Base-by-base conservation (phyloP, 1,140 invertebrate species). In the Bombyx mandarina region DNA sequence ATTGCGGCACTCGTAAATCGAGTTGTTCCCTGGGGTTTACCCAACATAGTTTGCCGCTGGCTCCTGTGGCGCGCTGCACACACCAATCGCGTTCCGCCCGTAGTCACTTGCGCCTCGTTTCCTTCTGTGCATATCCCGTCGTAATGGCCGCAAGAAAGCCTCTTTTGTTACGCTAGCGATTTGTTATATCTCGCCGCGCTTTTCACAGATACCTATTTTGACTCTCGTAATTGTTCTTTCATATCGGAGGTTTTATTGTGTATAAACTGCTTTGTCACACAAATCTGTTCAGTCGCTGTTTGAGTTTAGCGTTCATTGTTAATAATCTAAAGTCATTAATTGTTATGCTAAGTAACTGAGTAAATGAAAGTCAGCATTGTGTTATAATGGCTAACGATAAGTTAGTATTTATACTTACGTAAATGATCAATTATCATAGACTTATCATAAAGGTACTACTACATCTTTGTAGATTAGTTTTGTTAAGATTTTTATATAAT, bases 1-100 rank as follows among this genome's bases (percentile, higher is more conserved):
- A 83, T 89, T 78, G 82, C 89, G 74, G 88, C 86, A 77, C 81
- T 86, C 68, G 86, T 89, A 82, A 88, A 83, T 86, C 82, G 68
- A 67, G 64, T 63, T 65, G n/a, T 68, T 79, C 77, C 73, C 79
- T 56, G 22, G 79, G 81, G 78, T 67, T 73, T 48, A 68, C 71
- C 60, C 77, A 68, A 65, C 26, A 35, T 35, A 35, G 26, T 35
- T 35, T 35, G 26, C 71, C 67, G 55, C 74, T 68, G 59, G 64
- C 82, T 47, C 74, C 22, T 47, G 45, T 49, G 46, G 12, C n/a
- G 46, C 77, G 61, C 73, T 82, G 88, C 71, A 88, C 86, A 79
- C 89, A 86, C 79, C 81, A 83, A 79, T 86, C 79, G 53, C 67
- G 53, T 66, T 66, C 50, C 54, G 51, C 59, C 56, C 45, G 43